Evolutionary conservation across 2,888 invertebrate species (phyloP).

Genomic region (Argynnis bischoffii): DNA sequence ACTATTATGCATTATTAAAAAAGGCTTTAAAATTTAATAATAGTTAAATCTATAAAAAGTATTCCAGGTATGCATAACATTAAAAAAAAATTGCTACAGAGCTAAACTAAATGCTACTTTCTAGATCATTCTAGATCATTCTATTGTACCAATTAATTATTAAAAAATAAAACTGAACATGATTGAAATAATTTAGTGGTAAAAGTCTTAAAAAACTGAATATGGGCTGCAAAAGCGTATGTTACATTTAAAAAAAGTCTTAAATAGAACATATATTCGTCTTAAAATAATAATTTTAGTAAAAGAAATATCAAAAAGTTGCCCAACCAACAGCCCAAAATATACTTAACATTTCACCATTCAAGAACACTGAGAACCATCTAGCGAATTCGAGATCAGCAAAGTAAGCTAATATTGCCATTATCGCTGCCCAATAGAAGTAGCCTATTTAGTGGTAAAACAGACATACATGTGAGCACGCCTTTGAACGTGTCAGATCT

Average conservation of each 20-base stretch:
- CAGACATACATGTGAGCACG: conserved; percentile 93
- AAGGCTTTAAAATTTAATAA: not conserved
- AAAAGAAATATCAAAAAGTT: too few relatives aligned
- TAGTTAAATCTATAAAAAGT: not conserved
- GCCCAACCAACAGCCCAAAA: too few relatives aligned
- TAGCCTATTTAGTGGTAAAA: conserved; percentile 94
- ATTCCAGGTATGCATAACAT: conserved; percentile 2
- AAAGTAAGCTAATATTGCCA: conserved; percentile 91
- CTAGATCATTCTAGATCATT: conserved; percentile 8
- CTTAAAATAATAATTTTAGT: too few relatives aligned
- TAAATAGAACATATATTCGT: too few relatives aligned
- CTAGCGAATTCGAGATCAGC: conserved; percentile 72
- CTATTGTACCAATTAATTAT: conserved; percentile 3
- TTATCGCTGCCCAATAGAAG: conserved; percentile 96
- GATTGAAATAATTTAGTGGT: too few relatives aligned
- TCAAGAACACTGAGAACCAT: too few relatives aligned
- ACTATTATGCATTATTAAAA: conserved; percentile 6
- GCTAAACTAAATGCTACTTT: not conserved
- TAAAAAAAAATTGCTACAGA: not conserved
- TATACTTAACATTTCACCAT: not conserved
- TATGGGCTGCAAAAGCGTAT: too few relatives aligned
- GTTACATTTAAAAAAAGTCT: too few relatives aligned
- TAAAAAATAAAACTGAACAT: not conserved
- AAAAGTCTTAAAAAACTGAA: too few relatives aligned
- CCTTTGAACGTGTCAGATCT: conserved; percentile 95